Conservation (phyloP, 2,797 vertebrate species). For the Betta splendens region DNA sequence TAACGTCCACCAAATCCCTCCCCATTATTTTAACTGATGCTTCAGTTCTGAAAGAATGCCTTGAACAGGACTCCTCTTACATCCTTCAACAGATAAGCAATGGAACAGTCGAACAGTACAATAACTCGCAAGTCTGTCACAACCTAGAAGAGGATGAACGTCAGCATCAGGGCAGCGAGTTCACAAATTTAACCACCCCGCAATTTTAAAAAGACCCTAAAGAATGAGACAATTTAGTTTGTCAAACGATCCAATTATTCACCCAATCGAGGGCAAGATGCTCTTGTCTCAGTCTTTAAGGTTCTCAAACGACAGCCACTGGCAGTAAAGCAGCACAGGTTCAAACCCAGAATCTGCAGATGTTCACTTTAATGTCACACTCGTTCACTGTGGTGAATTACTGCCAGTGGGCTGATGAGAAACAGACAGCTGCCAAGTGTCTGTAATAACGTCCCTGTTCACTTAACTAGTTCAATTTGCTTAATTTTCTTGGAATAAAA, state of each 20-base stretch:
- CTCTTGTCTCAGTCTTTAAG: slow-evolving; percentile 92
- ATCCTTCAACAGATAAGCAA: slow-evolving; percentile 11
- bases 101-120: slow-evolving; percentile 21
- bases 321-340: slow-evolving; percentile 40
- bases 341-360: not conserved
- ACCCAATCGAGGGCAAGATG: slow-evolving; percentile 84
- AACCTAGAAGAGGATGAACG: slow-evolving; percentile 14
- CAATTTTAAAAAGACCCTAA: slow-evolving; percentile 76
- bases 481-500: slow-evolving; percentile 22
- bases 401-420: slow-evolving; percentile 46
- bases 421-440: slow-evolving; percentile 79
- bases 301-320: slow-evolving; percentile 40
- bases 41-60: slow-evolving; percentile 26
- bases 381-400: slow-evolving; percentile 19
- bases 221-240: slow-evolving; percentile 79
- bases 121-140: slow-evolving; percentile 3
- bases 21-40: slow-evolving; percentile 67
- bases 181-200: slow-evolving; percentile 66
- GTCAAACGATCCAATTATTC: slow-evolving; percentile 42
- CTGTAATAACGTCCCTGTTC: slow-evolving; percentile 66
- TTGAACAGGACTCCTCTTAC: slow-evolving; percentile 7
- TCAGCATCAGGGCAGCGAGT: slow-evolving; percentile 80
- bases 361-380: slow-evolving; percentile 6
- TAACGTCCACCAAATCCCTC: slow-evolving; percentile 52
- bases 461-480: slow-evolving; percentile 44